Percentiles rank a stretch among this genome's conserved stretches.
Evolutionary conservation across 2,888 invertebrate genomes (phyloP).

Genomic region (Pherbina coryleti): DNA sequence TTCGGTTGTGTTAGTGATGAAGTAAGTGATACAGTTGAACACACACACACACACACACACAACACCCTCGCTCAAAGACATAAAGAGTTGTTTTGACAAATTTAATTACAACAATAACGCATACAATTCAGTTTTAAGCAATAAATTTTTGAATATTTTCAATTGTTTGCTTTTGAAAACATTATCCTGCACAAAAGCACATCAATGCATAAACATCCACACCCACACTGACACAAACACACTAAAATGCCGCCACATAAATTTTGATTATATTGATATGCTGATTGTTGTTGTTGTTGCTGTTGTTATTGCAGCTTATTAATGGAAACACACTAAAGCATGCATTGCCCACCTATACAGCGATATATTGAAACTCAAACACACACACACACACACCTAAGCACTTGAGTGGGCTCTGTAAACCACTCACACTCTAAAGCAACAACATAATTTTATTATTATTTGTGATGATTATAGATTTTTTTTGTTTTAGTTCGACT

Average conservation of each 20-base stretch:
- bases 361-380: not conserved
- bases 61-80: conserved; percentile 12
- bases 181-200: conserved; percentile 22
- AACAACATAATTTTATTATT: no score
- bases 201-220: conserved; percentile 42
- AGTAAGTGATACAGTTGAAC: not conserved
- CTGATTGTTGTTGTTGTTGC: not conserved
- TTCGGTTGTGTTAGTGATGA: no score
- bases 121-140: no score
- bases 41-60: conserved; percentile 1
- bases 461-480: no score
- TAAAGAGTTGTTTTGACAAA: conserved; percentile 47
- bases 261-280: conserved; percentile 1
- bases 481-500: no score
- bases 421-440: no score
- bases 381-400: no score
- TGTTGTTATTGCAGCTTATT: conserved; percentile 42
- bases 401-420: no score
- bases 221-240: conserved; percentile 44
- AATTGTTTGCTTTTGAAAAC: conserved; percentile 23
- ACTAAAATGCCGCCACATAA: not conserved
- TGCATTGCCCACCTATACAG: conserved; percentile 45
- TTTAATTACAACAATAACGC: not conserved
- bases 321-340: conserved; percentile 44
- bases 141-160: not conserved